A percentile compares a stretch with the other conserved stretches of the same genome.
Evolutionary conservation across 2,113 vertebrate genomes (phyloP).

Genomic region (Nycticorax nycticorax): DNA sequence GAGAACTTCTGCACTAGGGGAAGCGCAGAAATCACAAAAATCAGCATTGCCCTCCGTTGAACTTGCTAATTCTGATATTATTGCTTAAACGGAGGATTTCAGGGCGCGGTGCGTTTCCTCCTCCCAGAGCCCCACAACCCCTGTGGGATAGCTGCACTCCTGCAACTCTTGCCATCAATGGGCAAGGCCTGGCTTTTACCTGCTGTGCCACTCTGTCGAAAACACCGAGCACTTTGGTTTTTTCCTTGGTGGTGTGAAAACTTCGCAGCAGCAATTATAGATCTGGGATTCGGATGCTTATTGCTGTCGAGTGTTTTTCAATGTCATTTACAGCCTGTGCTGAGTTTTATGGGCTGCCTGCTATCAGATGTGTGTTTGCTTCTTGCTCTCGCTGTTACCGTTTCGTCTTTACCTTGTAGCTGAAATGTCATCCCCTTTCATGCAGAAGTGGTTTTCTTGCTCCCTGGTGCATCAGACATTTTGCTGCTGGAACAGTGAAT

Average conservation of each 20-base stretch:
- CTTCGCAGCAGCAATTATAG: not conserved
- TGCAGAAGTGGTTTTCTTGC: not conserved
- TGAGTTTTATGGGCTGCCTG: not conserved
- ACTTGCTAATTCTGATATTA: not conserved
- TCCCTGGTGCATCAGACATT: not conserved
- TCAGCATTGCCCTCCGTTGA: not conserved
- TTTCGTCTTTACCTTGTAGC: not conserved
- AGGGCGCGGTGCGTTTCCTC: not conserved
- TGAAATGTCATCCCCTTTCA: not conserved
- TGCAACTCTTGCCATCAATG: not conserved
- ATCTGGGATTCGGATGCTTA: not conserved
- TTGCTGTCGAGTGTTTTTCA: not conserved
- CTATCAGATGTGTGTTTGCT: not conserved
- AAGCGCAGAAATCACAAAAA: not conserved
- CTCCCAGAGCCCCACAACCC: not conserved
- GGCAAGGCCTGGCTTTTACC: not conserved
- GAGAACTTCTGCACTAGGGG: not conserved
- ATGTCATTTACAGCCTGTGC: not conserved
- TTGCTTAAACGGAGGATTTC: not conserved
- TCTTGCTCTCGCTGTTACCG: not conserved
- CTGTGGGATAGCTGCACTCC: not conserved
- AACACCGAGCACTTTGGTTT: not conserved
- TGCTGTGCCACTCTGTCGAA: not conserved
- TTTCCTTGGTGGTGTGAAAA: not conserved
- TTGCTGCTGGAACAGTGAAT: not conserved